These are phyloP conservation scores for Diarsia dahlii DNA, from an alignment of 2,888 invertebrate genomes.

Conservation along the genomic window DNA sequence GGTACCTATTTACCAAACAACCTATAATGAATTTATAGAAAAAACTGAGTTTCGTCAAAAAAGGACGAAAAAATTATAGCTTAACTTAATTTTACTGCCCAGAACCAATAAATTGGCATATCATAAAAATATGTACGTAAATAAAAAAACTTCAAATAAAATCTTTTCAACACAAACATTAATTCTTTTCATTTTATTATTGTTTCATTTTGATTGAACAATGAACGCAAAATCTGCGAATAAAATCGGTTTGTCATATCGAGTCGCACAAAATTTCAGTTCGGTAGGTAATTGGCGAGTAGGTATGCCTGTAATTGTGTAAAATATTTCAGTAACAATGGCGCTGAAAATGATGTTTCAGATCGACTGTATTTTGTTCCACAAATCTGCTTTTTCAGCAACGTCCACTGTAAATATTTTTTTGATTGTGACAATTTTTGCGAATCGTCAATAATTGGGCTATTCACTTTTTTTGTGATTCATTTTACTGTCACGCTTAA, in stretches of 20 bases:
- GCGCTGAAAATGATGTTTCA: slow-evolving; percentile 6
- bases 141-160: slow-evolving; percentile 4
- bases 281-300: slow-evolving; percentile 24
- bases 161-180: slow-evolving; percentile 1
- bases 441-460: not conserved
- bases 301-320: slow-evolving; percentile 20
- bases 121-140: not conserved
- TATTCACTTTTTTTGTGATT: not conserved
- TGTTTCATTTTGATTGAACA: slow-evolving; percentile 35
- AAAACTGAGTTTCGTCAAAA: too few species aligned
- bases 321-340: slow-evolving; percentile 46
- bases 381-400: slow-evolving; percentile 10
- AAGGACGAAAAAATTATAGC: too few species aligned
- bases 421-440: not conserved
- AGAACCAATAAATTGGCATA: too few species aligned
- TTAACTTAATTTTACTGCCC: too few species aligned
- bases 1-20: not conserved
- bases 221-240: slow-evolving; percentile 19
- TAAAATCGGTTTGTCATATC: slow-evolving; percentile 24
- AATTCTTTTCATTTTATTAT: slow-evolving; percentile 2
- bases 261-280: slow-evolving; percentile 19
- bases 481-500: too few species aligned
- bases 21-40: not conserved
- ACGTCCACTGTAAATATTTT: not conserved
- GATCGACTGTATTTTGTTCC: slow-evolving; percentile 18